These are phyloP conservation scores for Spinibarbus caldwelli DNA, from an alignment of 2,797 vertebrate species.

Conservation along the genomic window DNA sequence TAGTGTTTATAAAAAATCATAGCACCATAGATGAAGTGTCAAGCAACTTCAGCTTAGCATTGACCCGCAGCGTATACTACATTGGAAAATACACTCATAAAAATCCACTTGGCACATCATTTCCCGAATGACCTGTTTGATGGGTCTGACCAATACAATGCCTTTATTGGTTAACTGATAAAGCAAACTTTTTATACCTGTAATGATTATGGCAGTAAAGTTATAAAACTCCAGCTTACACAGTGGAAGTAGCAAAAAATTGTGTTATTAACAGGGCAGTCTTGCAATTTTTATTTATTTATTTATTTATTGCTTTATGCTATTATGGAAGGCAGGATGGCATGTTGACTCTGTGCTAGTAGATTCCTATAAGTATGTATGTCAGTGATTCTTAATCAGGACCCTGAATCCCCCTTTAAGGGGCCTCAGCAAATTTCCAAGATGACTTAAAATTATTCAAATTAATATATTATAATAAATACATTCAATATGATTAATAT, in stretches of 20 bases:
- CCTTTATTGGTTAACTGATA: slow-evolving; percentile 62
- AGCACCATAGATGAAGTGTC: slow-evolving; percentile 75
- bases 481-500: neutral
- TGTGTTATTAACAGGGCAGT: neutral
- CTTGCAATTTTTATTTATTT: neutral
- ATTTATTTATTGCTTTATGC: neutral
- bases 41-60: slow-evolving; percentile 80
- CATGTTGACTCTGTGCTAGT: neutral
- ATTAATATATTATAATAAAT: neutral
- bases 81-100: slow-evolving; percentile 63
- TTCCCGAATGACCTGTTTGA: slow-evolving; percentile 64
- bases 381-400: neutral
- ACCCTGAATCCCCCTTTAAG: neutral
- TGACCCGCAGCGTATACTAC: slow-evolving; percentile 68
- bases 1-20: slow-evolving; percentile 87
- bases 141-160: slow-evolving; percentile 51
- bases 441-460: neutral
- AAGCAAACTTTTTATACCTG: slow-evolving; percentile 57
- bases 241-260: slow-evolving; percentile 20
- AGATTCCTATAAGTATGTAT: neutral
- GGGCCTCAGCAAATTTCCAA: neutral
- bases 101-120: slow-evolving; percentile 63
- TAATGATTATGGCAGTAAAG: slow-evolving; percentile 36
- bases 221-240: slow-evolving; percentile 47
- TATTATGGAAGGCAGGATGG: neutral